Evolutionary conservation across 2,113 vertebrate genomes (phyloP).

Genomic region (Vanacampus margaritifer): DNA sequence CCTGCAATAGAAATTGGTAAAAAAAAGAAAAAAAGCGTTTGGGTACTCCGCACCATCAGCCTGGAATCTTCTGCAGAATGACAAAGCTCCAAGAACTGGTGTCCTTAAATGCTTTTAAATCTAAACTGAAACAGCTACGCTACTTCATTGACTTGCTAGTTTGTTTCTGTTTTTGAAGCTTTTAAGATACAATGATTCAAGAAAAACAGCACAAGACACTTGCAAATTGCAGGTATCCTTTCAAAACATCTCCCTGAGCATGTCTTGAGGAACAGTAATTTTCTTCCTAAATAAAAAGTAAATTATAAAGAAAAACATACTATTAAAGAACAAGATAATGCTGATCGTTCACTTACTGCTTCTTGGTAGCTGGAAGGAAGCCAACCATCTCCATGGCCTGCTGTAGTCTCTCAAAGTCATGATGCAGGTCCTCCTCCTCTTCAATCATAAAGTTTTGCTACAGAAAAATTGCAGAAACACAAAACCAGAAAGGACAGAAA

Average conservation of each 20-base stretch:
- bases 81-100: no score
- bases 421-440: slow-evolving; percentile 90
- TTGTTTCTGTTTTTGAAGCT: neutral
- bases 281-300: neutral
- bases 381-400: slow-evolving; percentile 99
- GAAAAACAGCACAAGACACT: neutral
- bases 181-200: neutral
- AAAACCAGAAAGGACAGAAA: slow-evolving; percentile 6
- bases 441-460: slow-evolving; percentile 98
- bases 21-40: no score
- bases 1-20: no score
- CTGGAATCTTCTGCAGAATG: no score
- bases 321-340: neutral
- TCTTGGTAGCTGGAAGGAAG: slow-evolving; percentile 92
- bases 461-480: slow-evolving; percentile 6
- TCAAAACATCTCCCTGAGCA: neutral
- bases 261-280: neutral
- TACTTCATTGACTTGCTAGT: slow-evolving; percentile 8
- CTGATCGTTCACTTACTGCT: slow-evolving; percentile 78
- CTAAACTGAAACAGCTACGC: no score
- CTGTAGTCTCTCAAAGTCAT: slow-evolving; percentile 93
- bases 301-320: neutral
- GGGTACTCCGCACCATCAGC: no score
- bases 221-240: slow-evolving; percentile 7
- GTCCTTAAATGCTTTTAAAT: no score